phyloP scores from a whole-genome alignment of 2,113 vertebrate species.

The Camelus bactrianus region DNA sequence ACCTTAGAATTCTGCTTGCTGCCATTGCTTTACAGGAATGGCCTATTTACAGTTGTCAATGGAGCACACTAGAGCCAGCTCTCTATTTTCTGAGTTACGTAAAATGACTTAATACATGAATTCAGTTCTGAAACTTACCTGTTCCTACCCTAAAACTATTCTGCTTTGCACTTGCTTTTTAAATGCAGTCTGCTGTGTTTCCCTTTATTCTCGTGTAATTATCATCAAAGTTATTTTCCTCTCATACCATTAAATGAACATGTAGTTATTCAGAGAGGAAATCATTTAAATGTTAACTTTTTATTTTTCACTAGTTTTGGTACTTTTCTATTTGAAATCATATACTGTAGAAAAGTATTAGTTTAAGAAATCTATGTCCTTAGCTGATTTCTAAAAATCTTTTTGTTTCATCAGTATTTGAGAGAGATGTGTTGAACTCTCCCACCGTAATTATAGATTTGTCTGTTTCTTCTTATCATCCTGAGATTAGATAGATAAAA shows the following conservation, averaged over 20 bases:
- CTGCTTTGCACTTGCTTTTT: not conserved
- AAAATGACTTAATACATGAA: not conserved
- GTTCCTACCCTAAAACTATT: not conserved
- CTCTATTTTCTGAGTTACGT: not conserved
- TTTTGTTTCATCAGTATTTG: not conserved
- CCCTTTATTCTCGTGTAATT: conserved; percentile 10
- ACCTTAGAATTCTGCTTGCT: not conserved
- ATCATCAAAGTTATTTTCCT: not conserved
- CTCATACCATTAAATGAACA: not conserved
- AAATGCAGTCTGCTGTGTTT: not conserved
- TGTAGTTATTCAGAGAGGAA: not conserved
- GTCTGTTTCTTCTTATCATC: not conserved
- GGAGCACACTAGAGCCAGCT: not conserved
- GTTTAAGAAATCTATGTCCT: not conserved
- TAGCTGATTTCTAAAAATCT: not conserved
- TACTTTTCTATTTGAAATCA: not conserved
- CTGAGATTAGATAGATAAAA: not conserved
- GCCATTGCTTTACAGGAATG: not conserved
- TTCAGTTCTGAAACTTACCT: conserved; percentile 12
- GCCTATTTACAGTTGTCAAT: not conserved
- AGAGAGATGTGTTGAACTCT: not conserved
- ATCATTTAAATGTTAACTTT: not conserved
- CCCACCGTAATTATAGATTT: not conserved
- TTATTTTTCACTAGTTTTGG: not conserved
- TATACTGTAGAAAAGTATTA: not conserved